phyloP scores from a whole-genome alignment of 2,797 vertebrate genomes.

The Pagetopsis macropterus region DNA sequence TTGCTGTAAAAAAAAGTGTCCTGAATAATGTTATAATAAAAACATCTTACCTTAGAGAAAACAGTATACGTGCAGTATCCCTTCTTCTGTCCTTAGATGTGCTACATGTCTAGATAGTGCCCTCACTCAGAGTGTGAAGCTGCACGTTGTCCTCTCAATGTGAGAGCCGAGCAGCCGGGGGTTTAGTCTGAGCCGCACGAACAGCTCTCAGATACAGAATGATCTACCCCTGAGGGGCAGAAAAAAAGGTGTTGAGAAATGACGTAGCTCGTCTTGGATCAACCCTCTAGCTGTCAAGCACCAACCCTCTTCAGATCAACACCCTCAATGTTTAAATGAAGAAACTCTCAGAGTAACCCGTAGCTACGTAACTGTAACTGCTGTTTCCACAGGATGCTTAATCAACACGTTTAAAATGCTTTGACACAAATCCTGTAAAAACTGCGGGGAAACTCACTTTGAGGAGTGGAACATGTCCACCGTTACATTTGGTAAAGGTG shows the following conservation, averaged over 20 bases:
- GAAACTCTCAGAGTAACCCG: not conserved
- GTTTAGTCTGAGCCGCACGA: slow-evolving; percentile 22
- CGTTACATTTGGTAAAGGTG: no score
- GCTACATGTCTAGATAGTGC: slow-evolving; percentile 7
- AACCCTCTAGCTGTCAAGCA: not conserved
- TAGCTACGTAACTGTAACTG: no score
- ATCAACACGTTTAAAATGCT: no score
- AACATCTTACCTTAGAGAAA: slow-evolving; percentile 52
- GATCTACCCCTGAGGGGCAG: not conserved
- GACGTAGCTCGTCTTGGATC: not conserved
- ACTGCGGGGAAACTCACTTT: no score
- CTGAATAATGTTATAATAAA: not conserved
- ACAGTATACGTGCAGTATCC: not conserved
- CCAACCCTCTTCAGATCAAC: slow-evolving; percentile 2
- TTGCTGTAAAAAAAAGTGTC: not conserved
- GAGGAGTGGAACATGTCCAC: no score
- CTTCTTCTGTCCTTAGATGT: slow-evolving; percentile 7
- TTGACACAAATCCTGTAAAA: no score
- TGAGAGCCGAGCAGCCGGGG: slow-evolving; percentile 25
- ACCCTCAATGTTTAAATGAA: not conserved
- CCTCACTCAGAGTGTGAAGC: slow-evolving; percentile 19
- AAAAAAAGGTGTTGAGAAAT: not conserved
- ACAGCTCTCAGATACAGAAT: not conserved
- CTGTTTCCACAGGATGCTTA: no score
- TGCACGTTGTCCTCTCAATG: not conserved